Percentiles rank a stretch among this genome's conserved stretches.
Evolutionary conservation across 2,888 invertebrate genomes (phyloP).

Genomic region (Sipha maydis): DNA sequence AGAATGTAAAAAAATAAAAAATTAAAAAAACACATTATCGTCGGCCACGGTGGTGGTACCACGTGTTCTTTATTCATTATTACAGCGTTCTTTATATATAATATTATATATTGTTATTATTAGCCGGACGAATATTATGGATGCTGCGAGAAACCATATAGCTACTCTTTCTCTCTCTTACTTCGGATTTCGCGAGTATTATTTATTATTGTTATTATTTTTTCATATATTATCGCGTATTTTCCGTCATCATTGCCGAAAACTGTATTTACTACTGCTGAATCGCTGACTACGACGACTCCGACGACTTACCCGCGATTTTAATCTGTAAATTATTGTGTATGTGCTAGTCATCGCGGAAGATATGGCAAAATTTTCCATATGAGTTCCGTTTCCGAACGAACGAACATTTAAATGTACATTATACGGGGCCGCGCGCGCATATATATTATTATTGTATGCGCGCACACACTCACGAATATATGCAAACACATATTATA

Average conservation of each 20-base stretch:
- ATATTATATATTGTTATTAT: background rate
- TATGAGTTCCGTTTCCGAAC: slow-evolving; percentile 60
- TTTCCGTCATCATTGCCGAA: background rate
- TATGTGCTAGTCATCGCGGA: slow-evolving; percentile 59
- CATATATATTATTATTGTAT: slow-evolving; percentile 8
- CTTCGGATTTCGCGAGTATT: background rate
- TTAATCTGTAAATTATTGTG: slow-evolving; percentile 60
- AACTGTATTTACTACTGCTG: background rate
- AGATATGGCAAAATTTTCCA: slow-evolving; percentile 61
- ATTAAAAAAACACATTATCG: background rate
- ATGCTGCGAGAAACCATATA: background rate
- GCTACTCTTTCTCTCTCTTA: background rate
- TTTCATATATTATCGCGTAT: background rate
- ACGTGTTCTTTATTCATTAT: slow-evolving; percentile 14
- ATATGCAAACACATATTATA: background rate
- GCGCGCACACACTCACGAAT: background rate
- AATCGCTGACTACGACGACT: background rate
- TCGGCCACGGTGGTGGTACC: background rate
- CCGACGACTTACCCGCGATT: slow-evolving; percentile 46
- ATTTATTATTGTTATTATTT: background rate
- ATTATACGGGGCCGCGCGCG: slow-evolving; percentile 31
- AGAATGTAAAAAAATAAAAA: background rate
- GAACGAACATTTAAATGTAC: slow-evolving; percentile 61
- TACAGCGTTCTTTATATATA: too few species aligned
- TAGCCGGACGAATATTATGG: background rate